Percentiles rank a stretch among this genome's conserved stretches.
These are phyloP conservation scores for Mya arenaria DNA, from an alignment of 1,140 invertebrate species.

Conservation along the genomic window DNA sequence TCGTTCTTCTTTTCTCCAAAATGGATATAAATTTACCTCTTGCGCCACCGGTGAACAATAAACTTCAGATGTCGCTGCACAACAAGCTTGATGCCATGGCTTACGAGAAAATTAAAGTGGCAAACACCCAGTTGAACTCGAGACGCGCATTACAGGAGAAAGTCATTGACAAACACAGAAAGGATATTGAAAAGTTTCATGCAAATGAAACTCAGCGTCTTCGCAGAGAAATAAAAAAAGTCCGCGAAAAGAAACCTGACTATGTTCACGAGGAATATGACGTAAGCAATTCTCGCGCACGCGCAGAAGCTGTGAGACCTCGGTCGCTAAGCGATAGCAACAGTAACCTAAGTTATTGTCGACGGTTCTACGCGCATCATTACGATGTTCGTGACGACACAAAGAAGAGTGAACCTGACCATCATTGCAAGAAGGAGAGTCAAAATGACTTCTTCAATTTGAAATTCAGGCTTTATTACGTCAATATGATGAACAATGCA, in stretches of 20 bases:
- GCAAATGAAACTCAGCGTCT: slow-evolving; percentile 11
- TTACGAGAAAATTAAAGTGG: slow-evolving; percentile 32
- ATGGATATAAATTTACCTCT: slow-evolving; percentile 52
- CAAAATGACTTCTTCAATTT: slow-evolving; percentile 50
- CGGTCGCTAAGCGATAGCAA: slow-evolving; percentile 32
- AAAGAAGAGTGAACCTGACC: slow-evolving; percentile 2
- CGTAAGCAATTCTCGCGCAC: slow-evolving; percentile 1
- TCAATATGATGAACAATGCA: slow-evolving; percentile 36
- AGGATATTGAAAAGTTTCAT: slow-evolving; percentile 31
- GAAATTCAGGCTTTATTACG: slow-evolving; percentile 35
- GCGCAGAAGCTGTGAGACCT: not conserved
- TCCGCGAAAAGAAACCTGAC: slow-evolving; percentile 44
- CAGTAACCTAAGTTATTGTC: slow-evolving; percentile 37
- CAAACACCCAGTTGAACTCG: slow-evolving; percentile 41
- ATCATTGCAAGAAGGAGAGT: not conserved
- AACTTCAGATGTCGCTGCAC: slow-evolving; percentile 30
- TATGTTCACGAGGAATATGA: slow-evolving; percentile 44
- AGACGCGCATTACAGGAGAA: slow-evolving; percentile 33
- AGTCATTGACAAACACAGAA: slow-evolving; percentile 36
- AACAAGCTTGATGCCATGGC: slow-evolving; percentile 42
- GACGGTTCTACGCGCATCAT: slow-evolving; percentile 50
- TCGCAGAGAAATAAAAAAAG: slow-evolving; percentile 24
- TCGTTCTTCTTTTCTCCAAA: too few relatives aligned
- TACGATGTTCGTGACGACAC: slow-evolving; percentile 24
- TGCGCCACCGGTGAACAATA: slow-evolving; percentile 47